Evolutionary conservation across 2,888 invertebrate genomes (phyloP), one percentile per base, ranked within the genome.

Genomic region (Epirrita christyi): DNA sequence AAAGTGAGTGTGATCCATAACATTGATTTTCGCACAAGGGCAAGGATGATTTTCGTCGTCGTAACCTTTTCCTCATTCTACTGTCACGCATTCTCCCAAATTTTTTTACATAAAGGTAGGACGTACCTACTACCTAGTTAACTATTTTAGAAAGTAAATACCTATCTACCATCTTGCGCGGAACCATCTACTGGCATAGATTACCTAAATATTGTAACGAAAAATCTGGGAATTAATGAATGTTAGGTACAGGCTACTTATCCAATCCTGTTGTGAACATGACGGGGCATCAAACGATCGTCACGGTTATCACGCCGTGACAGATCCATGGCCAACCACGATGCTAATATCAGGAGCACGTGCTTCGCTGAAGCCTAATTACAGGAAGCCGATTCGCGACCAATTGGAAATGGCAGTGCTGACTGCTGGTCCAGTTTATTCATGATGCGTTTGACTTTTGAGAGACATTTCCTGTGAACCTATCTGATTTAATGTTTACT

Each of bases 361-460:
- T 58, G 64, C 45, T 59, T 44, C 37, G 54, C 55, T 67, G 65
- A 44, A 46, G 57, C 48, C 56, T 84, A 84, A 85, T 83, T 65
- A 65, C 83, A 75, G 82, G 81, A 80, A 80, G 72, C 77, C 59
- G 37, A 60, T 62, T 68, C 66, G 73, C 75, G 73, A 59, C 74
- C 68, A 78, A 82, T 83, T 67, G 73, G 58, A 76, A 82, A 85
- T 81, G 63, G 61, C 47, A 63, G 43, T 56, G 57, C 63, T 67
- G 59, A 46, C 55, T 52, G 53, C 54, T 56, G 66, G 56, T 58
- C 60, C 55, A 63, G 48, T 60, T 58, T 59, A 57, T 56, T 9
- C 29, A 37, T n/a, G n/a, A 11, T 36, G 11, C 5, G 38, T 14
- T 14, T 14, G 38, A 43, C 27, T 27, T 44, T 47, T 53, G 57